A percentile compares a stretch with the other conserved stretches of the same genome.
Evolutionary conservation across 2,113 vertebrate species (phyloP).

Genomic region (Phalacrocorax brasilianus): DNA sequence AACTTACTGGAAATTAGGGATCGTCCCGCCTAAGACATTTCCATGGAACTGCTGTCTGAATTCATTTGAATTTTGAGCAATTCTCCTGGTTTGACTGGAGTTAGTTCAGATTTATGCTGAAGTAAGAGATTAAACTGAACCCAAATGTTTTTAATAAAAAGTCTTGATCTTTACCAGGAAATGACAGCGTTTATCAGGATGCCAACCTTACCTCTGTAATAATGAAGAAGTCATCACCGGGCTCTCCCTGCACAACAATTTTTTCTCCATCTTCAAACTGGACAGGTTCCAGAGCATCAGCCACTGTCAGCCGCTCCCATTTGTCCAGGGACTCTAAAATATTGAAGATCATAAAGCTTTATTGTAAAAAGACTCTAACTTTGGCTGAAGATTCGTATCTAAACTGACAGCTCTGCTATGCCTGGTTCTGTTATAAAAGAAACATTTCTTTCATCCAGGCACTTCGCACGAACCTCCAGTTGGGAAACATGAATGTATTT

Average conservation of each 20-base stretch:
- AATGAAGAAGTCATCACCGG: slow-evolving; percentile 95
- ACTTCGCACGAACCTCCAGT: slow-evolving; percentile 31
- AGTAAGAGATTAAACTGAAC: background rate
- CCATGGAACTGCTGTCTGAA: background rate
- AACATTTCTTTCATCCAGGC: slow-evolving; percentile 52
- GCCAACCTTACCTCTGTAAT: slow-evolving; percentile 89
- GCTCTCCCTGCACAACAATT: slow-evolving; percentile 95
- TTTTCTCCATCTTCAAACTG: slow-evolving; percentile 98
- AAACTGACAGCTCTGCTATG: slow-evolving; percentile 28
- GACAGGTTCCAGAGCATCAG: slow-evolving; percentile 92
- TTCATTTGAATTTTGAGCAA: background rate
- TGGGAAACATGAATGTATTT: slow-evolving; percentile 36
- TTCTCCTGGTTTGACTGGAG: background rate
- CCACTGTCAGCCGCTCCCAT: slow-evolving; percentile 96
- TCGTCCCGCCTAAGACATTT: background rate
- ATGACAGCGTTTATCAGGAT: background rate
- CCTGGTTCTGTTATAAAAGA: slow-evolving; percentile 41
- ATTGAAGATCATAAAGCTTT: slow-evolving; percentile 5
- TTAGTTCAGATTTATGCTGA: background rate
- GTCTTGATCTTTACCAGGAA: slow-evolving; percentile 18
- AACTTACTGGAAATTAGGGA: background rate
- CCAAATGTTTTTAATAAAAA: background rate
- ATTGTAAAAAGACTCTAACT: slow-evolving; percentile 32
- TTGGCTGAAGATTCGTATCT: background rate
- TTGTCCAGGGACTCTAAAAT: slow-evolving; percentile 92